Evolutionary conservation across 2,797 vertebrate species (phyloP).

Genomic region (Enteromius paludinosus): DNA sequence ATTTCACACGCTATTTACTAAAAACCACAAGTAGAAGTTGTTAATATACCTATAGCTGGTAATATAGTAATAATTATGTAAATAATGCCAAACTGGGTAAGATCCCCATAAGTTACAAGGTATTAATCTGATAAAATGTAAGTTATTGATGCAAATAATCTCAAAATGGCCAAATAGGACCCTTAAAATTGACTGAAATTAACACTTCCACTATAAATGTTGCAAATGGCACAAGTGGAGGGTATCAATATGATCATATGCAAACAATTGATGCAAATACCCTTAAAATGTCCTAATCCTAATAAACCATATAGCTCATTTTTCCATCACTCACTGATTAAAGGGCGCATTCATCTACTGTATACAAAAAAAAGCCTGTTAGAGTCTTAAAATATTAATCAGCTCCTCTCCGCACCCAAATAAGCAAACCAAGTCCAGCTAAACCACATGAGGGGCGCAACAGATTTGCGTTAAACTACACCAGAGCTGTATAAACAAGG

Average conservation of each 20-base stretch:
- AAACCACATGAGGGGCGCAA: not conserved
- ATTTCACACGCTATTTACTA: not conserved
- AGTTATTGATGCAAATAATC: not conserved
- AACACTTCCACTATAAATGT: not conserved
- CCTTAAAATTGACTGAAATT: not conserved
- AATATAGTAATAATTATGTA: not conserved
- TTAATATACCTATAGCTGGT: not conserved
- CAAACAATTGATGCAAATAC: not conserved
- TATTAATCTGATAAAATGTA: not conserved
- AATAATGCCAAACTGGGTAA: not conserved
- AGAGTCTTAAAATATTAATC: not conserved
- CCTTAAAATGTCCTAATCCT: not conserved
- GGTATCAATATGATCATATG: not conserved
- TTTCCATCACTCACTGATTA: not conserved
- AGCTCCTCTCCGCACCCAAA: not conserved
- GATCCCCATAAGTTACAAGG: not conserved
- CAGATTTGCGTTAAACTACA: constrained; percentile 28
- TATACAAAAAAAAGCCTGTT: not conserved
- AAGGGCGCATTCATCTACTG: not conserved
- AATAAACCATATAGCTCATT: not conserved
- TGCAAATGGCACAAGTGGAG: not conserved
- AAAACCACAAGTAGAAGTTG: not conserved
- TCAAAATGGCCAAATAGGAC: not conserved
- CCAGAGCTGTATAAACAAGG: not conserved
- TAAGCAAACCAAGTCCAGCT: not conserved